These are phyloP conservation scores for Scopus umbretta DNA, from an alignment of 2,113 vertebrate species.

Conservation along the genomic window DNA sequence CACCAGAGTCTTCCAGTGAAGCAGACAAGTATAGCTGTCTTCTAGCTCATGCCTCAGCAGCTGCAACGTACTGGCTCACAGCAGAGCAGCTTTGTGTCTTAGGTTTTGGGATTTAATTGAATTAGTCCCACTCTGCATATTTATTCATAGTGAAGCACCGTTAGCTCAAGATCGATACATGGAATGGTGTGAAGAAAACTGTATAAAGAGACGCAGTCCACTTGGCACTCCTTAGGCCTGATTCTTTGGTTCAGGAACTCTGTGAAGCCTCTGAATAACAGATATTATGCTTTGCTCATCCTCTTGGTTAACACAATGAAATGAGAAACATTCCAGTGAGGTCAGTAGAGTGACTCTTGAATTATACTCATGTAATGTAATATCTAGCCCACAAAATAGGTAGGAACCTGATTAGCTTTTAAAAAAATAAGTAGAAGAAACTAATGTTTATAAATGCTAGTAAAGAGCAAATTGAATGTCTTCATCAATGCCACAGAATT, in stretches of 20 bases:
- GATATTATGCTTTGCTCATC: not conserved
- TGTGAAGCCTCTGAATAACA: not conserved
- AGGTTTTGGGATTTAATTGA: not conserved
- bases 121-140: not conserved
- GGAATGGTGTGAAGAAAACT: not conserved
- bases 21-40: not conserved
- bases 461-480: not conserved
- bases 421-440: not conserved
- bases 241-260: not conserved
- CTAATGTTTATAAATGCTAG: not conserved
- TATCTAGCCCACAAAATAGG: not conserved
- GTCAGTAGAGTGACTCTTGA: not conserved
- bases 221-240: not conserved
- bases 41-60: not conserved
- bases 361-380: not conserved
- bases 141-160: slow-evolving; percentile 14
- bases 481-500: not conserved
- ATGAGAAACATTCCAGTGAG: not conserved
- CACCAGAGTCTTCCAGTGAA: not conserved
- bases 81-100: slow-evolving; percentile 7
- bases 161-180: not conserved
- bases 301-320: not conserved
- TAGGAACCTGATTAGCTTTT: not conserved
- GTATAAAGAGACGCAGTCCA: not conserved
- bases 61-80: not conserved